These are phyloP conservation scores for Sebastes umbrosus DNA, from an alignment of 2,797 vertebrate species.

Conservation along the genomic window DNA sequence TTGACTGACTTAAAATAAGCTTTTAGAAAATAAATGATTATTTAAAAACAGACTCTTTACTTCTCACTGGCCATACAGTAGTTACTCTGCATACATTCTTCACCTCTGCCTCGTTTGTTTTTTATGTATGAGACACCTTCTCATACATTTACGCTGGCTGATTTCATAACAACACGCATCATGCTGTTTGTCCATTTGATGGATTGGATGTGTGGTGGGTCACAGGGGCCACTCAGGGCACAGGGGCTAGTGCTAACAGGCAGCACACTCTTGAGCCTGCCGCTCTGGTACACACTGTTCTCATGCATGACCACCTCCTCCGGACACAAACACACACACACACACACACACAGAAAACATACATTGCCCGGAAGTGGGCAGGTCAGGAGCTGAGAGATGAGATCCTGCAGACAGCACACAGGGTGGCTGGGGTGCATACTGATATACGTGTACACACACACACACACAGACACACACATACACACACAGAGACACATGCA, in stretches of 20 bases:
- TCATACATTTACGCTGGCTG: neutral
- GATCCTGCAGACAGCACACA: slow-evolving; percentile 63
- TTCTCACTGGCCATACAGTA: too few species aligned
- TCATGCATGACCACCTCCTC: slow-evolving; percentile 39
- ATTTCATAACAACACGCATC: neutral
- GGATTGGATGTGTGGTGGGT: slow-evolving; percentile 20
- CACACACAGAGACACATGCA: slow-evolving; percentile 17
- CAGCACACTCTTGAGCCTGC: slow-evolving; percentile 27
- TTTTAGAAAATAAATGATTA: neutral
- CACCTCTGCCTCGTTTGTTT: neutral
- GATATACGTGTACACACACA: neutral
- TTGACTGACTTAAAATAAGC: neutral
- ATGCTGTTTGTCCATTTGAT: slow-evolving; percentile 14
- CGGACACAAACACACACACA: slow-evolving; percentile 1
- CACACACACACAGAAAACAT: slow-evolving; percentile 37
- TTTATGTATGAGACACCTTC: neutral
- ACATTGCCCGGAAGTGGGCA: slow-evolving; percentile 60
- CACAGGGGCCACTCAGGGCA: slow-evolving; percentile 19
- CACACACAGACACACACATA: slow-evolving; percentile 59
- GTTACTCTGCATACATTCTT: neutral
- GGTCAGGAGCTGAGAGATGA: slow-evolving; percentile 64
- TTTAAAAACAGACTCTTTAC: neutral
- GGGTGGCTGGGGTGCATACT: slow-evolving; percentile 23
- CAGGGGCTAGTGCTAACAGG: slow-evolving; percentile 32
- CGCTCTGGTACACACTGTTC: slow-evolving; percentile 52